Conservation (phyloP, 2,113 vertebrate genomes). For the Syrmaticus mikado region DNA sequence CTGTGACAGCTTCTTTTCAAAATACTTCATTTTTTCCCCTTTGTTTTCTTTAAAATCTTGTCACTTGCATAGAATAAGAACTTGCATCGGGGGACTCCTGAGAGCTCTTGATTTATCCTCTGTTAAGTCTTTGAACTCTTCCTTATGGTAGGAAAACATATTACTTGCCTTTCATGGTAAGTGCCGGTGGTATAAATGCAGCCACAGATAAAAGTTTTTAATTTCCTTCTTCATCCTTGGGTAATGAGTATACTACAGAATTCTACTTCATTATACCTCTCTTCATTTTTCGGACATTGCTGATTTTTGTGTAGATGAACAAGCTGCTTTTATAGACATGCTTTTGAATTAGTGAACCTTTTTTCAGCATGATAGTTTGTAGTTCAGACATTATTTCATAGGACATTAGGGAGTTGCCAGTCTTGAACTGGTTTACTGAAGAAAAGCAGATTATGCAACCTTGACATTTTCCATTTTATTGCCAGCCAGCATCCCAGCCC, state of each 20-base stretch:
- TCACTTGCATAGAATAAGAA: not conserved
- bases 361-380: not conserved
- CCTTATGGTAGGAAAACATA: not conserved
- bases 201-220: not conserved
- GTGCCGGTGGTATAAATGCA: not conserved
- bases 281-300: not conserved
- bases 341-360: not conserved
- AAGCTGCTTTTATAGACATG: not conserved
- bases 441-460: conserved; percentile 17
- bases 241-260: not conserved
- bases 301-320: not conserved
- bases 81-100: not conserved
- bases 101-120: not conserved
- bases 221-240: not conserved
- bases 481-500: not conserved
- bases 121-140: not conserved
- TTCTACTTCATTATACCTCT: not conserved
- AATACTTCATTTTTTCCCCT: not conserved
- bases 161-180: not conserved
- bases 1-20: not conserved
- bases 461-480: not conserved
- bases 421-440: not conserved
- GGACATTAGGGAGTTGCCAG: conserved; percentile 21
- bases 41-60: not conserved
- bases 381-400: conserved; percentile 29